Evolutionary conservation across 2,113 vertebrate species (phyloP).

Genomic region (Sardina pilchardus): DNA sequence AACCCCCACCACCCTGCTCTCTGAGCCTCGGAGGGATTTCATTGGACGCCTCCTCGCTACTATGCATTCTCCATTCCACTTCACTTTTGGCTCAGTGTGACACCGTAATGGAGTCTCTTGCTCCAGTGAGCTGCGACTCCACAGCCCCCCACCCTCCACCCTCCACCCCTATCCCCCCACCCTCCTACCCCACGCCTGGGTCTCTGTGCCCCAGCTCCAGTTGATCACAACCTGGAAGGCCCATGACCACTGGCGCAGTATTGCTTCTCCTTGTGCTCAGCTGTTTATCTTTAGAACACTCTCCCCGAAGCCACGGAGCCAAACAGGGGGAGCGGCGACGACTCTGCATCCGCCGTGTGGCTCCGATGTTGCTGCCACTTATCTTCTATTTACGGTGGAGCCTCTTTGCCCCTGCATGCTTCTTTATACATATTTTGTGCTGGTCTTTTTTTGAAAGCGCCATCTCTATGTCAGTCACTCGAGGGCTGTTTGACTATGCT

Average conservation of each 20-base stretch:
- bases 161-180: background rate
- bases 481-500: background rate
- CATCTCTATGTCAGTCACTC: background rate
- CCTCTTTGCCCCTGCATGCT: background rate
- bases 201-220: background rate
- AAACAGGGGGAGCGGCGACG: background rate
- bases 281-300: background rate
- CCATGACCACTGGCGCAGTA: background rate
- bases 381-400: background rate
- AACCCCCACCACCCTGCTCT: background rate
- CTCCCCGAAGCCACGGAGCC: background rate
- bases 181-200: background rate
- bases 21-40: background rate
- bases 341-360: background rate
- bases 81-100: background rate
- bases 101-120: constrained; percentile 9
- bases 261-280: background rate
- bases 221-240: background rate
- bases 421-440: background rate
- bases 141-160: background rate
- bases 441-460: background rate
- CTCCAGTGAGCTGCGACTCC: background rate
- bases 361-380: background rate
- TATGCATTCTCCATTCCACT: background rate
- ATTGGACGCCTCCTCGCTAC: background rate